Conservation (phyloP, 1,140 invertebrate species). For the Carposina sasakii region DNA sequence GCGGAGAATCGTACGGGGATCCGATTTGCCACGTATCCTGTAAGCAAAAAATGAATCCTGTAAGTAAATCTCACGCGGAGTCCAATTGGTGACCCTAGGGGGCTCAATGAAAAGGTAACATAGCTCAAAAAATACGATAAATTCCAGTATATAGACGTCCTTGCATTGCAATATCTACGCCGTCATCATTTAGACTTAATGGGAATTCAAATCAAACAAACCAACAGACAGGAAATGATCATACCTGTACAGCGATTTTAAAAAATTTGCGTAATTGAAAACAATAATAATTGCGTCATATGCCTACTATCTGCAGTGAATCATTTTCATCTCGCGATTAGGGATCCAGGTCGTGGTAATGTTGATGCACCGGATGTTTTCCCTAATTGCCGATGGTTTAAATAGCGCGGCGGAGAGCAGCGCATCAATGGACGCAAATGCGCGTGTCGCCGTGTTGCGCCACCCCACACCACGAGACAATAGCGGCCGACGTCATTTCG, state of each 20-base stretch:
- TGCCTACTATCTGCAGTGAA: conserved; percentile 51
- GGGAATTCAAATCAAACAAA: conserved; percentile 39
- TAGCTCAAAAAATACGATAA: too few species aligned
- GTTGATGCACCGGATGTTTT: conserved; percentile 45
- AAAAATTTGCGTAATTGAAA: conserved; percentile 55
- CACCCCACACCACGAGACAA: conserved; percentile 42
- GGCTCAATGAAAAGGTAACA: background rate
- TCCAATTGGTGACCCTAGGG: background rate
- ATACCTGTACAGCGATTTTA: conserved; percentile 55
- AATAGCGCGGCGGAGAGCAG: conserved; percentile 17
- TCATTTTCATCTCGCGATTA: conserved; percentile 57
- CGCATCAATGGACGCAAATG: conserved; percentile 60
- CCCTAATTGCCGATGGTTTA: conserved; percentile 32
- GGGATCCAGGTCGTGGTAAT: conserved; percentile 50
- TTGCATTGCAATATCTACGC: conserved; percentile 42
- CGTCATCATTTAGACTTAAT: too few species aligned
- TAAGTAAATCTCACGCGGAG: background rate
- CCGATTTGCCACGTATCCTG: conserved; percentile 58
- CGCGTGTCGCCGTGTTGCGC: conserved; percentile 65
- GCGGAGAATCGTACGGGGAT: conserved; percentile 80
- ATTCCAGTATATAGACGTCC: too few species aligned
- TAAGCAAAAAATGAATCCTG: conserved; percentile 3
- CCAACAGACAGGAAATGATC: conserved; percentile 62
- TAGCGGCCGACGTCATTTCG: conserved; percentile 32
- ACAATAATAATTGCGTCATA: too few species aligned